Evolutionary conservation across 2,113 vertebrate species (phyloP).

Genomic region (Acinonyx jubatus): DNA sequence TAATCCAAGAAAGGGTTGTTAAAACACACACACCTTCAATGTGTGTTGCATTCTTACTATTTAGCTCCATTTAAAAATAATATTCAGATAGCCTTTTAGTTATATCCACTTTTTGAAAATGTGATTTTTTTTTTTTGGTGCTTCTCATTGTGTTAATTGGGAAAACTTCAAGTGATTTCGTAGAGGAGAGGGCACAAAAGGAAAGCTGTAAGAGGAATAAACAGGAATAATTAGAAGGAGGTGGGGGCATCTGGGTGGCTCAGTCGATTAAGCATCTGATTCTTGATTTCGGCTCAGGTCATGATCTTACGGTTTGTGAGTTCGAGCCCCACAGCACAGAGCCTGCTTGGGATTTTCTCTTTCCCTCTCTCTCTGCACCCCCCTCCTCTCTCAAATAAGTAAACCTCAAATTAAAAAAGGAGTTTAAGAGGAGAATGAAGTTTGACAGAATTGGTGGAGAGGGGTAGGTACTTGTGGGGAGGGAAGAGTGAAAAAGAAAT

Average conservation of each 20-base stretch:
- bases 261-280: too few species aligned
- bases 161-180: background rate
- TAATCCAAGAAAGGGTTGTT: background rate
- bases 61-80: background rate
- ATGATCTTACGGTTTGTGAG: too few species aligned
- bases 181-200: background rate
- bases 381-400: too few species aligned
- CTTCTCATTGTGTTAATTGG: background rate
- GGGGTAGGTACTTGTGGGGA: background rate
- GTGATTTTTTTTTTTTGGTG: background rate
- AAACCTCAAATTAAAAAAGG: too few species aligned
- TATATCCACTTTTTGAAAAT: background rate
- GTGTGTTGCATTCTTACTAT: background rate
- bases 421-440: background rate
- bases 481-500: background rate
- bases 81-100: background rate
- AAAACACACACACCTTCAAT: background rate
- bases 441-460: background rate
- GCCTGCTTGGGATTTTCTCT: too few species aligned
- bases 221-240: background rate
- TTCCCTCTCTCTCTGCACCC: too few species aligned
- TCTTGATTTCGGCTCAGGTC: too few species aligned
- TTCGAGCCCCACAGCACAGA: too few species aligned
- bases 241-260: too few species aligned
- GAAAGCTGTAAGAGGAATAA: background rate